Evolutionary conservation across 1,140 invertebrate genomes (phyloP), one percentile per base, ranked within the genome.

Genomic region (Teleopsis dalmanni): DNA sequence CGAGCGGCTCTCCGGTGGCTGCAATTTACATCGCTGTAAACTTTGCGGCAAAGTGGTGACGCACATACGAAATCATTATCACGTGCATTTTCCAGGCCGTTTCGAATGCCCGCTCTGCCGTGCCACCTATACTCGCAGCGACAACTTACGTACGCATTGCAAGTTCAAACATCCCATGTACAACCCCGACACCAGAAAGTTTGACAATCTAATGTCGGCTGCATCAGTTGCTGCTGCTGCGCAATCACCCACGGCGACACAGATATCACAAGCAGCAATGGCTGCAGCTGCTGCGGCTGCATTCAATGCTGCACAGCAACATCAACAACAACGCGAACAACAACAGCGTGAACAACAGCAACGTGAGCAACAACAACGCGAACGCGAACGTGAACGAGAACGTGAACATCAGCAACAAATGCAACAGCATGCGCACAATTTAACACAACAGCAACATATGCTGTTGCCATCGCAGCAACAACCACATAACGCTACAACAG

Each of bases 41-140:
- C 80, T 88, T 75, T 89, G 86, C 79, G 87, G 87, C 75, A 89
- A 88, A 81, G 84, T 88, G 78, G 86, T 88, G 76, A 88, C 86
- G 72, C 85, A 89, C 80, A 88, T 88, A 77, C 82, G 87, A 72
- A 89, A 88, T 78, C 87, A 89, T 78, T 88, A 88, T 78, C 85
- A 88, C 77, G 87, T 88, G 74, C 87, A 88, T 76, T 88, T 88
- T 77, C 87, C 87, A 58, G 86, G 86, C 68, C 82, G 84, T 68
- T 88, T 88, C 79, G 84, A 88, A 78, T 88, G 87, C 74, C 85
- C 85, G 70, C 80, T 88, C 69, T 88, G 86, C 77, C 82, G 82
- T 72, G 84, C 86, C 66, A 88, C 84, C 57, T 89, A 88, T 76
- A 89, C 87, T 67, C 81, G 87, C 75, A 88, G 85, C 72, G 87